Percentiles rank a stretch among this genome's conserved stretches.
phyloP scores from a whole-genome alignment of 2,797 vertebrate species.

The Hydrocynus forskahlii region DNA sequence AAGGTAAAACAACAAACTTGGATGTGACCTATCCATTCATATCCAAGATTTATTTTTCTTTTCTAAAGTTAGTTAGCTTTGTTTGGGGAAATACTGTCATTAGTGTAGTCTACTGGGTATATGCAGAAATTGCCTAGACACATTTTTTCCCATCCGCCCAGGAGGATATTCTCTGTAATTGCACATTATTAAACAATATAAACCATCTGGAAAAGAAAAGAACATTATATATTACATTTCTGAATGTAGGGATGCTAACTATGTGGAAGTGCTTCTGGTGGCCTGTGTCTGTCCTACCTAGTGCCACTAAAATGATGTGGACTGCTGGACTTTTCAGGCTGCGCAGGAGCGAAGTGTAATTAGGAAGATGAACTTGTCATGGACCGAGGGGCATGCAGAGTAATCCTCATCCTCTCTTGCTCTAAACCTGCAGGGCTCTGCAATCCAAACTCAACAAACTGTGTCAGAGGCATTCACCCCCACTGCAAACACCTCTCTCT shows the following conservation, averaged over 20 bases:
- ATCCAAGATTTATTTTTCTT: no score
- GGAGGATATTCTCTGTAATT: no score
- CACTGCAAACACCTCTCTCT: conserved; percentile 3
- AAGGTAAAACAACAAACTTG: no score
- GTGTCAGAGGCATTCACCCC: conserved; percentile 19
- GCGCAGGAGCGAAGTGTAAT: conserved; percentile 19
- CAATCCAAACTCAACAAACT: conserved; percentile 19
- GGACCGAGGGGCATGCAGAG: conserved; percentile 21
- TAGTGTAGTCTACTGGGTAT: no score
- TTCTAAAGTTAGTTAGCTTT: no score
- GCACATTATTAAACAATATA: no score
- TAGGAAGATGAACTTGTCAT: conserved; percentile 8
- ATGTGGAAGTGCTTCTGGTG: not conserved
- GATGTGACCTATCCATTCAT: no score
- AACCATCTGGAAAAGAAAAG: no score
- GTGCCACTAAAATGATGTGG: not conserved
- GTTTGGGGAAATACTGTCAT: no score
- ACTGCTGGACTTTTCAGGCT: not conserved
- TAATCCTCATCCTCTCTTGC: not conserved
- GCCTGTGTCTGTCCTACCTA: not conserved
- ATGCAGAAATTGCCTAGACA: no score
- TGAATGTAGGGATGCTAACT: not conserved
- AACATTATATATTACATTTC: no score
- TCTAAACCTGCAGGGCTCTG: conserved; percentile 35
- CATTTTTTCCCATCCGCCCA: no score